Conservation (phyloP, 2,113 vertebrate species). For the Triplophysa dalaica region DNA sequence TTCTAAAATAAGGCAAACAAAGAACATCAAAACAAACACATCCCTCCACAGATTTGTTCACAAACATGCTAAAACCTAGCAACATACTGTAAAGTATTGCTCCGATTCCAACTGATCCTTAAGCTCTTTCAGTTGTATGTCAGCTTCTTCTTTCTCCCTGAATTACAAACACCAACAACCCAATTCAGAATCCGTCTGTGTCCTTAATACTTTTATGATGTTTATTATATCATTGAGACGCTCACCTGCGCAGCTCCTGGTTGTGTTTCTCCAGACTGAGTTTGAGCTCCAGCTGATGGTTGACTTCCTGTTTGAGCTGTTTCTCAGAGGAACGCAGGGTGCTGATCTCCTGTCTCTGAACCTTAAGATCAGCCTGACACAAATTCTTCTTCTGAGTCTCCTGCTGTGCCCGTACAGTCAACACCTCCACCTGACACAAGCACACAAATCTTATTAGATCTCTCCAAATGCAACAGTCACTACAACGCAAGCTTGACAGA, state of each 20-base stretch:
- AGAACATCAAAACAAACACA: not conserved
- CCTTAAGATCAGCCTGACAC: conserved; percentile 88
- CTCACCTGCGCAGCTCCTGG: conserved; percentile 88
- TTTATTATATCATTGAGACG: too few relatives aligned
- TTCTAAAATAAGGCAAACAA: conserved; percentile 71
- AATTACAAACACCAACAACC: conserved; percentile 24
- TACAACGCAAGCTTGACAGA: too few relatives aligned
- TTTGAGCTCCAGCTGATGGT: conserved; percentile 90
- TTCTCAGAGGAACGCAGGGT: conserved; percentile 88
- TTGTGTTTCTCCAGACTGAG: conserved; percentile 90
- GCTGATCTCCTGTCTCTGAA: conserved; percentile 88
- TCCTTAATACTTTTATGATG: too few relatives aligned
- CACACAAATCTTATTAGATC: not conserved
- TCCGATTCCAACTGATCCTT: conserved; percentile 95
- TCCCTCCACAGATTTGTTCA: not conserved
- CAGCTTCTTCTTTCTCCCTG: conserved; percentile 90
- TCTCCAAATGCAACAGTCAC: too few relatives aligned
- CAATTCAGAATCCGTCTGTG: too few relatives aligned
- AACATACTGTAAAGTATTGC: conserved; percentile 90
- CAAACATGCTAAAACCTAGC: not conserved
- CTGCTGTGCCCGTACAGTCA: conserved; percentile 87
- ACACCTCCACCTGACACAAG: conserved; percentile 79
- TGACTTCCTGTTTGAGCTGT: conserved; percentile 93
- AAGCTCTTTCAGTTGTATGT: conserved; percentile 90
- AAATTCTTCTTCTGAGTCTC: conserved; percentile 87